Evolutionary conservation across 2,888 invertebrate genomes (phyloP).

Genomic region (Doris montereyensis): DNA sequence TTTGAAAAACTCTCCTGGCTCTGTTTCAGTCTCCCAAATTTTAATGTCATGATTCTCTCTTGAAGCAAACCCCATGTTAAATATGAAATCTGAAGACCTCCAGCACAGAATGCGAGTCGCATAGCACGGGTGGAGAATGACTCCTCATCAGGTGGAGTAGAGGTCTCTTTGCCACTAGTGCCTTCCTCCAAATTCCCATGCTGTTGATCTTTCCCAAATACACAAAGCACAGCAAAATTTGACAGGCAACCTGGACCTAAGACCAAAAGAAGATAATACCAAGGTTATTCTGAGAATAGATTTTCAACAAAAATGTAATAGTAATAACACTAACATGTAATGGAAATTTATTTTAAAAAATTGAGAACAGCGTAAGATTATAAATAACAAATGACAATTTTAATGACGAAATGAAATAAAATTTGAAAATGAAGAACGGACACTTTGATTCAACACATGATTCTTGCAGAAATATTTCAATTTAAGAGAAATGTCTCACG

Average conservation of each 20-base stretch:
- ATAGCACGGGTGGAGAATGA: conserved; percentile 43
- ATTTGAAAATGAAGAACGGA: too few relatives aligned
- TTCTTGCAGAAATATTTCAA: too few relatives aligned
- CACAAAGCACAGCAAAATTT: conserved; percentile 61
- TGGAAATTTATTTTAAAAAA: too few relatives aligned
- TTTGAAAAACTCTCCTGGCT: conserved; percentile 79
- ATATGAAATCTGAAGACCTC: conserved; percentile 91
- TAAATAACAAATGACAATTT: too few relatives aligned
- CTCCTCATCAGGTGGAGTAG: conserved; percentile 31
- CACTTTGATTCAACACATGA: too few relatives aligned
- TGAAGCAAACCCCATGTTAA: conserved; percentile 97
- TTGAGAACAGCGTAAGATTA: too few relatives aligned
- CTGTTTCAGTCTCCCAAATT: conserved; percentile 67
- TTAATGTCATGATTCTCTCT: conserved; percentile 95
- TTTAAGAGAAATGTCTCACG: too few relatives aligned
- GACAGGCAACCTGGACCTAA: conserved; percentile 62
- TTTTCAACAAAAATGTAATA: too few relatives aligned
- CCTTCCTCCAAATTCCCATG: conserved; percentile 67
- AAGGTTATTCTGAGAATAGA: too few relatives aligned
- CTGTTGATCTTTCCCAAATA: conserved; percentile 64
- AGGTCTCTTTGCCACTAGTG: conserved; percentile 13
- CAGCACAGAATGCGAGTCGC: conserved; percentile 84
- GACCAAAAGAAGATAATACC: conserved; percentile 24
- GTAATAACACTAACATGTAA: too few relatives aligned
- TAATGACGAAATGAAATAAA: too few relatives aligned